Percentiles rank a stretch among this genome's conserved stretches.
Conservation (phyloP, 2,113 vertebrate genomes). For the Rhombomys opimus region DNA sequence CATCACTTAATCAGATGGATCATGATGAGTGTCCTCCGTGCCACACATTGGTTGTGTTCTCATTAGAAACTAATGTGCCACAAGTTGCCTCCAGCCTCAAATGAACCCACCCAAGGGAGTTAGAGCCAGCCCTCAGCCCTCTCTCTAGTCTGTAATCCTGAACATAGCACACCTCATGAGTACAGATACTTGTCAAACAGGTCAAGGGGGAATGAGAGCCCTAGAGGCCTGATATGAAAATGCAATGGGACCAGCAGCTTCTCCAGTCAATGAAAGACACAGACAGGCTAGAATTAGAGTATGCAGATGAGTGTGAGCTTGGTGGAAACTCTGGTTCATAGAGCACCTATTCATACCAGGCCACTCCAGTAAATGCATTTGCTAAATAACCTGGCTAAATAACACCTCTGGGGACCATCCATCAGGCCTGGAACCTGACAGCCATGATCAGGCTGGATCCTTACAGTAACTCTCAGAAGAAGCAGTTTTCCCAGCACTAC, state of each 20-base stretch:
- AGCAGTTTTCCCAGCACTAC: not conserved
- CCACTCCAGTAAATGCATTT: not conserved
- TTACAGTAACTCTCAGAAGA: not conserved
- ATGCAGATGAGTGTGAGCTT: not conserved
- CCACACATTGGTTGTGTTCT: not conserved
- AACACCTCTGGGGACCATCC: not conserved
- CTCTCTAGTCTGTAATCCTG: not conserved
- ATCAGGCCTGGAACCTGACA: not conserved
- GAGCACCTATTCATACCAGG: not conserved
- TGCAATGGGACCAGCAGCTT: not conserved
- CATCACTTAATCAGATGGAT: not conserved
- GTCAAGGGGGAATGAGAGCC: not conserved
- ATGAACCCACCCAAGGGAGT: not conserved
- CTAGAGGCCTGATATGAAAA: not conserved
- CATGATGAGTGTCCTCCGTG: not conserved
- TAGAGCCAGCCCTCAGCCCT: not conserved
- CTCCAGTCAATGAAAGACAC: not conserved
- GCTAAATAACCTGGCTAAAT: not conserved
- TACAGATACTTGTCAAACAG: not conserved
- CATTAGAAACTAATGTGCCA: not conserved
- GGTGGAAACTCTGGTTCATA: not conserved
- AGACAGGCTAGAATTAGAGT: not conserved
- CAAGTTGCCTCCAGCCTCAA: not conserved
- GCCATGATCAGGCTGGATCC: not conserved
- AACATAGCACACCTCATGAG: accelerated